These are phyloP conservation scores for Copidosoma aretas DNA, from an alignment of 2,888 invertebrate species.

Conservation along the genomic window DNA sequence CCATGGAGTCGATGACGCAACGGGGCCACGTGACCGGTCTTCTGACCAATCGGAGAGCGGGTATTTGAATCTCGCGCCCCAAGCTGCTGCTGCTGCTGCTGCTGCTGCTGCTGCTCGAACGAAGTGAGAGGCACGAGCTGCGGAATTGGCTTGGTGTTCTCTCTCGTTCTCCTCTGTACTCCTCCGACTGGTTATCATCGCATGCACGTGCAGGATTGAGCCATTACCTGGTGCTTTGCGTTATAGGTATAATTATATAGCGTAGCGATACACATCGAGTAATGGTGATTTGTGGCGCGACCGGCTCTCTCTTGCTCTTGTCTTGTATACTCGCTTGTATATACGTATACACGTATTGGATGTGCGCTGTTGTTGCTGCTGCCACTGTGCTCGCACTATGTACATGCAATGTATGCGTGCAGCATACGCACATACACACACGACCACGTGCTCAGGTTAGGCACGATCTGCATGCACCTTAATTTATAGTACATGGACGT, in stretches of 20 bases:
- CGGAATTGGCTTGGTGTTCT: not conserved
- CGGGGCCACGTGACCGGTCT: constrained; percentile 45
- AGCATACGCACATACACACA: too few relatives aligned
- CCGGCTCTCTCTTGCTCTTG: constrained; percentile 27
- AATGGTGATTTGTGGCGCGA: constrained; percentile 61
- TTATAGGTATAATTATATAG: constrained; percentile 62
- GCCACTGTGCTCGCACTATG: not conserved
- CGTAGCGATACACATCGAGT: constrained; percentile 62
- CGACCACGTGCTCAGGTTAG: too few relatives aligned
- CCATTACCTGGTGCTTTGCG: constrained; percentile 61
- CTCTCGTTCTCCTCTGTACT: constrained; percentile 8
- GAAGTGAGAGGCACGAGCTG: constrained; percentile 1
- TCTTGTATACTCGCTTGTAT: too few relatives aligned
- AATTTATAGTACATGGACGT: too few relatives aligned
- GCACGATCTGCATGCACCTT: too few relatives aligned
- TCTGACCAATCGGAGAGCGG: constrained; percentile 41
- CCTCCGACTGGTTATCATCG: constrained; percentile 55
- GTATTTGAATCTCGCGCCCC: constrained; percentile 53
- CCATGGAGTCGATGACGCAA: constrained; percentile 52
- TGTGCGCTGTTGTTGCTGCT: not conserved
- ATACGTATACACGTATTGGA: not conserved
- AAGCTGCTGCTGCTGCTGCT: constrained; percentile 13
- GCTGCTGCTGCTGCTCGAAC: not conserved
- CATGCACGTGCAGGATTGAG: constrained; percentile 61
- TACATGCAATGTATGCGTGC: too few relatives aligned